phyloP scores from a whole-genome alignment of 2,888 invertebrate species.

The Meghimatium bilineatum region DNA sequence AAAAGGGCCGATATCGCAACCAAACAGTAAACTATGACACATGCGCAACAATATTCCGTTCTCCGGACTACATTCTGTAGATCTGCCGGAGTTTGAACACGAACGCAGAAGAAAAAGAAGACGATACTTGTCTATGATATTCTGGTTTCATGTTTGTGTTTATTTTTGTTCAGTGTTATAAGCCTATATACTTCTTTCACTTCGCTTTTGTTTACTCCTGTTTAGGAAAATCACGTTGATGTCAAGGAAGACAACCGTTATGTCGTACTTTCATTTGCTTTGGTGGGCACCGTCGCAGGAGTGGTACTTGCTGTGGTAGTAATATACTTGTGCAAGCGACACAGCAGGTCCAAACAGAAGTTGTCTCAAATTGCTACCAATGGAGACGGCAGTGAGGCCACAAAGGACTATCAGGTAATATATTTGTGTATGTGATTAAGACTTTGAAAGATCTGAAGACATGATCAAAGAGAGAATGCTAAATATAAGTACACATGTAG shows the following conservation, averaged over 20 bases:
- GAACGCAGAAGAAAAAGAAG: no score
- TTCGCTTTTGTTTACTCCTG: background rate
- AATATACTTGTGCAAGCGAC: slow-evolving; percentile 85
- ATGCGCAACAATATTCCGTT: no score
- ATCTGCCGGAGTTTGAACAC: no score
- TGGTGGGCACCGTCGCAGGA: slow-evolving; percentile 83
- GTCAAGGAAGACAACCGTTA: slow-evolving; percentile 65
- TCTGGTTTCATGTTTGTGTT: background rate
- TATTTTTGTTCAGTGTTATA: background rate
- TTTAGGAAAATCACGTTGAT: slow-evolving; percentile 53
- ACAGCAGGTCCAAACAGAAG: slow-evolving; percentile 87
- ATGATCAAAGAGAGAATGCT: background rate
- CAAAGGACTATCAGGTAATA: slow-evolving; percentile 91
- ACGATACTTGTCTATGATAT: background rate
- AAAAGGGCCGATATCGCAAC: no score
- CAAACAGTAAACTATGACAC: no score
- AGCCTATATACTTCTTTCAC: background rate
- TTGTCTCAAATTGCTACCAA: slow-evolving; percentile 83
- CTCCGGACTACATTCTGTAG: no score
- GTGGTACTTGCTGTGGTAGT: slow-evolving; percentile 82
- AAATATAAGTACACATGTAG: no score
- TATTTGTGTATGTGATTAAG: background rate
- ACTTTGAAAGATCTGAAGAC: background rate
- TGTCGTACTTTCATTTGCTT: slow-evolving; percentile 80
- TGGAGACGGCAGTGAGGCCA: slow-evolving; percentile 86